Evolutionary conservation across 2,113 vertebrate species (phyloP).

Genomic region (Ginglymostoma cirratum): DNA sequence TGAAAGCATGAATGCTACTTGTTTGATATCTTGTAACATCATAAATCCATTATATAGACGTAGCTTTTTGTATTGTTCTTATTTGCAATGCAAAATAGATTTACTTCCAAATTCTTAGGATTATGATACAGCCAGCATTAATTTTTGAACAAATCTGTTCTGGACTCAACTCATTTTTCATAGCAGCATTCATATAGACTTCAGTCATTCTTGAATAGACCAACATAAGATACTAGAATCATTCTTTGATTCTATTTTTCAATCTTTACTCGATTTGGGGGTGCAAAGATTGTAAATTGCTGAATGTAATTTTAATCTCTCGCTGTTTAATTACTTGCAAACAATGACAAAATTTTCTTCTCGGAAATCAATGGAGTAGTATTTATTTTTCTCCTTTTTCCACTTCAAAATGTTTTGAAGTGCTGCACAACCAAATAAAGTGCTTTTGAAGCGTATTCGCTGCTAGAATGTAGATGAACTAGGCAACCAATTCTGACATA

Average conservation of each 20-base stretch:
- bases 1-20: not conserved
- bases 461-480: not conserved
- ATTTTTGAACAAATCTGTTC: not conserved
- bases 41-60: not conserved
- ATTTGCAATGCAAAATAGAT: not conserved
- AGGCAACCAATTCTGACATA: not conserved
- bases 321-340: not conserved
- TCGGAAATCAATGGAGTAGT: not conserved
- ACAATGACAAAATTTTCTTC: not conserved
- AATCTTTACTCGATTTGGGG: not conserved
- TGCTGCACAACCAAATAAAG: not conserved
- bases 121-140: not conserved
- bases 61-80: not conserved
- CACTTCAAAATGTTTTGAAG: not conserved
- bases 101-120: not conserved
- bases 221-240: not conserved
- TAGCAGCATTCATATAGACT: not conserved
- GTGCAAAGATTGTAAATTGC: not conserved
- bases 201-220: not conserved
- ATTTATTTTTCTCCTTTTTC: not conserved
- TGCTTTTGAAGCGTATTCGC: not conserved
- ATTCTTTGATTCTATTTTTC: not conserved
- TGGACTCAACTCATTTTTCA: not conserved
- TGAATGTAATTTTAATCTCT: not conserved
- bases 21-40: not conserved